Conservation (phyloP, 1,140 invertebrate genomes). For the Spodoptera litura region DNA sequence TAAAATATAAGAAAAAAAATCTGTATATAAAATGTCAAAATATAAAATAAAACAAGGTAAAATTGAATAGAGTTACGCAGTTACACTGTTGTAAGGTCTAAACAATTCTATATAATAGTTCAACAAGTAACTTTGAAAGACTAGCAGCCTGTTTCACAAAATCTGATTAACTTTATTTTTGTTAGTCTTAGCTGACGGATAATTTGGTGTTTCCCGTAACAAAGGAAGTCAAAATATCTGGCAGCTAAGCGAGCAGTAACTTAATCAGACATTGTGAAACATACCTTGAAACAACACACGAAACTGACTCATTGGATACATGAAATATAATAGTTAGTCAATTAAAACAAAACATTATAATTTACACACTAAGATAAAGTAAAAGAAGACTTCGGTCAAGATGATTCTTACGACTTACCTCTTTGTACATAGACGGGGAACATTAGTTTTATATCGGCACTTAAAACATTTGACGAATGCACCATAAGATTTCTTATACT, state of each 20-base stretch:
- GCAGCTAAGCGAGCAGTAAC: too few relatives aligned
- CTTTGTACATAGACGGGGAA: slow-evolving; percentile 46
- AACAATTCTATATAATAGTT: slow-evolving; percentile 40
- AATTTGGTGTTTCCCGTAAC: too few relatives aligned
- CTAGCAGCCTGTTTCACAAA: not conserved
- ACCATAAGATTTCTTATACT: slow-evolving; percentile 69
- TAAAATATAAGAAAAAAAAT: slow-evolving; percentile 58
- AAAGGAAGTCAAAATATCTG: too few relatives aligned
- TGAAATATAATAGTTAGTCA: slow-evolving; percentile 48
- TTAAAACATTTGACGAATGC: slow-evolving; percentile 79
- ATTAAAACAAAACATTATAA: slow-evolving; percentile 49
- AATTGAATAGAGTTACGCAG: slow-evolving; percentile 34
- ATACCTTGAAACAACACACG: slow-evolving; percentile 16
- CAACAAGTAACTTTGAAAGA: slow-evolving; percentile 44
- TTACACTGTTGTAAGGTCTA: slow-evolving; percentile 25
- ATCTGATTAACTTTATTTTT: too few relatives aligned
- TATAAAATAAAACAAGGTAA: slow-evolving; percentile 53
- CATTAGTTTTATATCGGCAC: slow-evolving; percentile 55
- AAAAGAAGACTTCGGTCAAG: slow-evolving; percentile 43
- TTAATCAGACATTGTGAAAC: too few relatives aligned
- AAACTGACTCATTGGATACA: slow-evolving; percentile 30
- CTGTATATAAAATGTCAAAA: slow-evolving; percentile 51
- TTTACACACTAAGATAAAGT: slow-evolving; percentile 30
- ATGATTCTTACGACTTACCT: slow-evolving; percentile 48
- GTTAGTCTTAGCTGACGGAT: too few relatives aligned